phyloP scores from a whole-genome alignment of 2,113 vertebrate genomes.

The Myanophis thanlyinensis region DNA sequence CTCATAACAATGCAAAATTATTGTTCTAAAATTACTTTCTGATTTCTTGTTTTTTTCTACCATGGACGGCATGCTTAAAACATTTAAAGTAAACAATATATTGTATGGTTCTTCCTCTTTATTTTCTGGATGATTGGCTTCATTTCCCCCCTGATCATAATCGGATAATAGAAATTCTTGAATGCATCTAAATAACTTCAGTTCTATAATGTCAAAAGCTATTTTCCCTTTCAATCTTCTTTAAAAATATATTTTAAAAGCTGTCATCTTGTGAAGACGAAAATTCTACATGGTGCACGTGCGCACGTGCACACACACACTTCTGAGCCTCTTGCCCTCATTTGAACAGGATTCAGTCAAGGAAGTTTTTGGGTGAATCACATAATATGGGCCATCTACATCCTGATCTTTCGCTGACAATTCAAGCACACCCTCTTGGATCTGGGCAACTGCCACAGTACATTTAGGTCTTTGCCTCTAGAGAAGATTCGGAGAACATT shows the following conservation, averaged over 20 bases:
- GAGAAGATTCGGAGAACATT: too few relatives aligned
- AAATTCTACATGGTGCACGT: not conserved
- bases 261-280: not conserved
- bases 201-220: rapidly evolving
- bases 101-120: not conserved
- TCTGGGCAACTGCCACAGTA: not conserved
- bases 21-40: not conserved
- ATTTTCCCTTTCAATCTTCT: not conserved
- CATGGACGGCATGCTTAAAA: not conserved
- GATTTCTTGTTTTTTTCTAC: not conserved
- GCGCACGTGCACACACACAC: too few relatives aligned
- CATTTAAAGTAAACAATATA: not conserved
- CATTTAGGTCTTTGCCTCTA: not conserved
- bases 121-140: not conserved
- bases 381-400: not conserved
- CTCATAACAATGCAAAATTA: not conserved
- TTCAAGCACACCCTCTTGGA: not conserved
- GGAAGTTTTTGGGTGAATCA: not conserved
- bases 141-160: not conserved
- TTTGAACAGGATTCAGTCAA: not conserved
- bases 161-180: not conserved
- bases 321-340: not conserved
- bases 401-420: not conserved
- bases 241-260: not conserved
- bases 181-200: not conserved